These are phyloP conservation scores for Drosophila siamana DNA, from an alignment of 2,888 invertebrate genomes.

Conservation along the genomic window DNA sequence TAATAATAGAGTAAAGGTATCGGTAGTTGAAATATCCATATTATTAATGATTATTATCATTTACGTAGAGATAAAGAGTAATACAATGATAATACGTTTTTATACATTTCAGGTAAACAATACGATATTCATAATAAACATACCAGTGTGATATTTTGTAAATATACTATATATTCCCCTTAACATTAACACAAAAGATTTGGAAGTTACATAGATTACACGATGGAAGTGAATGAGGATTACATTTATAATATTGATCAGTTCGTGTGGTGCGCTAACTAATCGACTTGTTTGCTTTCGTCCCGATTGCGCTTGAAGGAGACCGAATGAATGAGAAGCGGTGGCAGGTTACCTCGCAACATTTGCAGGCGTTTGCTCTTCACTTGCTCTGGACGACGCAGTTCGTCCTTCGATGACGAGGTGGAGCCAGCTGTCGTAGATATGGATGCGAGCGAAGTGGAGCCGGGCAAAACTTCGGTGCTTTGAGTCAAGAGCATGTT, in stretches of 20 bases:
- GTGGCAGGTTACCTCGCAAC: conserved; percentile 84
- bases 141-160: no score
- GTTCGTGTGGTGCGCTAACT: conserved; percentile 9
- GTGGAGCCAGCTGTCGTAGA: conserved; percentile 61
- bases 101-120: no score
- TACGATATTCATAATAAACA: no score
- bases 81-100: conserved; percentile 14
- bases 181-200: conserved; percentile 3
- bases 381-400: conserved; percentile 78
- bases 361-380: conserved; percentile 85
- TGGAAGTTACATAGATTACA: no score
- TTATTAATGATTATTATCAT: no score
- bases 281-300: conserved; percentile 80
- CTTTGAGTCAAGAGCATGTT: conserved; percentile 83
- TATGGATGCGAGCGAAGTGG: conserved; percentile 66
- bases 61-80: neutral
- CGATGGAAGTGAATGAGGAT: neutral
- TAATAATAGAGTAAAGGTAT: no score
- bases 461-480: conserved; percentile 74
- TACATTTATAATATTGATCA: neutral
- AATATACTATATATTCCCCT: conserved; percentile 13
- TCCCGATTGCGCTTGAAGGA: conserved; percentile 82
- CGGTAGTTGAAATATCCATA: no score
- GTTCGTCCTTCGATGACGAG: conserved; percentile 70
- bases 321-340: conserved; percentile 84